Conservation (phyloP, 2,113 vertebrate species). For the Monopterus albus region DNA sequence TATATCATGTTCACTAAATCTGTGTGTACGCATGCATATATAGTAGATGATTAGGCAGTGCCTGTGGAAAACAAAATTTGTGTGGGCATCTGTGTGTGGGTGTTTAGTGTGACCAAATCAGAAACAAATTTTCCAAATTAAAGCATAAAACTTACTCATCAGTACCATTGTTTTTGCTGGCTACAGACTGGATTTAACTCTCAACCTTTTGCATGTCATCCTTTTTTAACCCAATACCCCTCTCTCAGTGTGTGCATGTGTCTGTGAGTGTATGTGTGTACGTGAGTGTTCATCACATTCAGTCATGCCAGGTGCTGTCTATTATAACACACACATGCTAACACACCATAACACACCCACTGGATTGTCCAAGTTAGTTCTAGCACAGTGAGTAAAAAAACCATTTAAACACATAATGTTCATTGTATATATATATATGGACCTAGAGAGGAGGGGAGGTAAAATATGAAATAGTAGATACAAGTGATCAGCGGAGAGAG, state of each 20-base stretch:
- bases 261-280: too few species aligned
- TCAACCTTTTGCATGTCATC: neutral
- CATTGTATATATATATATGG: conserved; percentile 24
- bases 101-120: conserved; percentile 38
- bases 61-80: neutral
- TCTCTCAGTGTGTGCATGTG: too few species aligned
- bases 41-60: too few species aligned
- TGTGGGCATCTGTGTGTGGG: conserved; percentile 12
- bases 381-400: conserved; percentile 41
- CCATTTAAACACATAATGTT: conserved; percentile 28
- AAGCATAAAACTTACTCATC: conserved; percentile 27
- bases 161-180: conserved; percentile 9
- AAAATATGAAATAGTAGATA: conserved; percentile 12
- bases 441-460: conserved; percentile 7
- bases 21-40: too few species aligned
- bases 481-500: conserved; percentile 17
- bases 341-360: conserved; percentile 44
- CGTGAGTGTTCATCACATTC: conserved; percentile 38
- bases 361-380: conserved; percentile 24
- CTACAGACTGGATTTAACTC: conserved; percentile 24
- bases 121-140: conserved; percentile 42
- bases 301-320: conserved; percentile 58
- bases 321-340: conserved; percentile 7
- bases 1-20: too few species aligned
- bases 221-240: neutral